Conservation (phyloP, 2,888 invertebrate genomes). For the Orgyia antiqua region DNA sequence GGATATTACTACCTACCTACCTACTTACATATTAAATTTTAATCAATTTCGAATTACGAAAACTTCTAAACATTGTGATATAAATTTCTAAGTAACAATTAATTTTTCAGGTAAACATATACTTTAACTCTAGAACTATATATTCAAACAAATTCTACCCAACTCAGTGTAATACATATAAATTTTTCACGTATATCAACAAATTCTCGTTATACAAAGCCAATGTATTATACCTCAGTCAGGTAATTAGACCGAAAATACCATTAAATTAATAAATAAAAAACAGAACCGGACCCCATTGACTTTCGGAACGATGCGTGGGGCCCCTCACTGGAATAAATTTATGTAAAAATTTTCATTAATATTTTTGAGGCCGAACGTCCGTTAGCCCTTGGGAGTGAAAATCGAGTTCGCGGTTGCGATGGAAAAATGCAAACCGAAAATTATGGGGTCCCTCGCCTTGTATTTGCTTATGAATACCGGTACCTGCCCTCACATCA, state of each 20-base stretch:
- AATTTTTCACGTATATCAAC: constrained; percentile 50
- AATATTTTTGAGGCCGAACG: constrained; percentile 76
- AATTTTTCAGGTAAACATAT: too few relatives aligned
- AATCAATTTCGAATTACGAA: too few relatives aligned
- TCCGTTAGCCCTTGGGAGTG: constrained; percentile 73
- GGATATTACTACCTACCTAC: too few relatives aligned
- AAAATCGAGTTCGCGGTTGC: constrained; percentile 76
- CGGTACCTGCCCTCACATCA: constrained; percentile 50
- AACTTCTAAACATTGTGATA: too few relatives aligned
- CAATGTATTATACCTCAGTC: constrained; percentile 75
- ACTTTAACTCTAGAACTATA: too few relatives aligned
- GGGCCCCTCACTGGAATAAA: constrained; percentile 76
- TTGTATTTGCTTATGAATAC: constrained; percentile 78
- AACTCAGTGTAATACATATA: constrained; percentile 15
- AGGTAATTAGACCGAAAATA: constrained; percentile 78
- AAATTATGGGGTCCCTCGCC: constrained; percentile 75
- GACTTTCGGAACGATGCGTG: constrained; percentile 56
- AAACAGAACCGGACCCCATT: constrained; percentile 69
- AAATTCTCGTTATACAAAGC: constrained; percentile 57
- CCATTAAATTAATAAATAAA: constrained; percentile 79
- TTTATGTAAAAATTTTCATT: constrained; percentile 79
- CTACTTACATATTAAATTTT: too few relatives aligned
- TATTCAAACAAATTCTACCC: constrained; percentile 5
- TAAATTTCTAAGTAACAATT: too few relatives aligned
- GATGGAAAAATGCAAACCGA: constrained; percentile 78